Conservation (phyloP, 30 jellyfish, hydroid and myxozoan genomes). For the Sanderia malayensis region DNA sequence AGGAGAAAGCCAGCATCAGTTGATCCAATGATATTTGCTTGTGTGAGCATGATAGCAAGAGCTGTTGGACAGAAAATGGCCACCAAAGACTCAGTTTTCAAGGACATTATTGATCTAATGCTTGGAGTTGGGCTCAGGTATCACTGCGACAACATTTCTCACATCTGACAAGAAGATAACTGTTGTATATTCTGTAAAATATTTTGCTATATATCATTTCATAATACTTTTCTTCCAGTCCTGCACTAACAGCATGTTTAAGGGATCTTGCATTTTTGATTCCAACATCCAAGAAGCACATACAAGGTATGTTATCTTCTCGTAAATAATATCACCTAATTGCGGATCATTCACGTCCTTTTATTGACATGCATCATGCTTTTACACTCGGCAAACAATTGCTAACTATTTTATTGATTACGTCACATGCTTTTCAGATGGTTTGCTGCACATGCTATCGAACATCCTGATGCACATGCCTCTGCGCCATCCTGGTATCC, state of each 20-base stretch:
- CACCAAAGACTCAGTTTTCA: constrained; percentile 67
- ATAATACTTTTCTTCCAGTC: constrained; percentile 56
- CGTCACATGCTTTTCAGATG: constrained; percentile 76
- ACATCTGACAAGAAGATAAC: too few relatives aligned
- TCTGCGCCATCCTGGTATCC: constrained; percentile 89
- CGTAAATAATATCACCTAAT: too few relatives aligned
- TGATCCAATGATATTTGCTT: constrained; percentile 97
- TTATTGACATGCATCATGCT: too few relatives aligned
- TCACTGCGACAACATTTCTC: too few relatives aligned
- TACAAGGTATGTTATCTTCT: constrained; percentile 68
- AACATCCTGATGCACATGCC: constrained; percentile 82
- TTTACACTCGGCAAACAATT: too few relatives aligned
- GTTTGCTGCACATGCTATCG: constrained; percentile 70
- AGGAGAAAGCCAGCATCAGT: constrained; percentile 83
- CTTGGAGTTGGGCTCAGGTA: constrained; percentile 95
- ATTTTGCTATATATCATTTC: too few relatives aligned
- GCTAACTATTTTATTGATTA: too few relatives aligned
- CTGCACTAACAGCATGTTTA: constrained; percentile 90
- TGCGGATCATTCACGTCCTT: too few relatives aligned
- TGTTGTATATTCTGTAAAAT: too few relatives aligned
- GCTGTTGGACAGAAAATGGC: constrained; percentile 93
- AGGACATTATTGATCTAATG: constrained; percentile 85
- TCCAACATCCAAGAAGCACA: constrained; percentile 76
- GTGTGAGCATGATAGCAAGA: constrained; percentile 93
- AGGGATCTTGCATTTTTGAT: constrained; percentile 76